These are phyloP conservation scores for Manis crassicaudata DNA, from an alignment of 2,797 vertebrate species.

Conservation along the genomic window DNA sequence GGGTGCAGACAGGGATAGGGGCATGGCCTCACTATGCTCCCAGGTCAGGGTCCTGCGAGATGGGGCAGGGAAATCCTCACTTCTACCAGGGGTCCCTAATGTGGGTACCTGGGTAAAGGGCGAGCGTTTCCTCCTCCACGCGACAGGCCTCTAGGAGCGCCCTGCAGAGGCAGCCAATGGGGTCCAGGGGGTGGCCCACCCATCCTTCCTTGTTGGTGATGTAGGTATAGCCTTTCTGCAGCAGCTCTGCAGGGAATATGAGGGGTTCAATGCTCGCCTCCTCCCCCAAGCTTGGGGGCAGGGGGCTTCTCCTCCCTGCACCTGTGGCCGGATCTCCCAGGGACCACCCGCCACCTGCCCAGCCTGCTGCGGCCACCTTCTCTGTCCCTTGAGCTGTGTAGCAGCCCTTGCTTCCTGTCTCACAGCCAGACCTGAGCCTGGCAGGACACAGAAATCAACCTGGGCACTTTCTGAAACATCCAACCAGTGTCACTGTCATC, in stretches of 20 bases:
- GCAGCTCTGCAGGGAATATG: constrained; percentile 74
- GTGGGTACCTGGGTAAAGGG: constrained; percentile 80
- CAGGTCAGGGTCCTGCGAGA: neutral
- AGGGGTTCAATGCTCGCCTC: neutral
- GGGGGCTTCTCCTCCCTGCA: neutral
- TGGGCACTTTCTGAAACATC: neutral
- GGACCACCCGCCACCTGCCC: neutral
- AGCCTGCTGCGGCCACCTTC: rapidly evolving
- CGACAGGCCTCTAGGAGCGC: constrained; percentile 85
- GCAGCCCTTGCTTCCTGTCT: neutral
- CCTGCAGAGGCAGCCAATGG: constrained; percentile 85
- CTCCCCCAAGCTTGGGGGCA: neutral
- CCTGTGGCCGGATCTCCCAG: too few species aligned
- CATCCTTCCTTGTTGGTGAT: constrained; percentile 85
- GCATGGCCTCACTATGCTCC: neutral
- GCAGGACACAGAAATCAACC: neutral
- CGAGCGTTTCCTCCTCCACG: constrained; percentile 80
- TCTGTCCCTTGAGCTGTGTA: neutral
- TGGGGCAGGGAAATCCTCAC: too few species aligned
- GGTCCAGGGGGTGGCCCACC: constrained; percentile 86
- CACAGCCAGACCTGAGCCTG: neutral
- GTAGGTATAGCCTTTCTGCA: constrained; percentile 82
- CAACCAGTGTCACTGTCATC: neutral
- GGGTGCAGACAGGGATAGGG: neutral
- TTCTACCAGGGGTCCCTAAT: neutral